Conservation (phyloP, 2,797 vertebrate genomes). For the Cichlasoma orientale region DNA sequence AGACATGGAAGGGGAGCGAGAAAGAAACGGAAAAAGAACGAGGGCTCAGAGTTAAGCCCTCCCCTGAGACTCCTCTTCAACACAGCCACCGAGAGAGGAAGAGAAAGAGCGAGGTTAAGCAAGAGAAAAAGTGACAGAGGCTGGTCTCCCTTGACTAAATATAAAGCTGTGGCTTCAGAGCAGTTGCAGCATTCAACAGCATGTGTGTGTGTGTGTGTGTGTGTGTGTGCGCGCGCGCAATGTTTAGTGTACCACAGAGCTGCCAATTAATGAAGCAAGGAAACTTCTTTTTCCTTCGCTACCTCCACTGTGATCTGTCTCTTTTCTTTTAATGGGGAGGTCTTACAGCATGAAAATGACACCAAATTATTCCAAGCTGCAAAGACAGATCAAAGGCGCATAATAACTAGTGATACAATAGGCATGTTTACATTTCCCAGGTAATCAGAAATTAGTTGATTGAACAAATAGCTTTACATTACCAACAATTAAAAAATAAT, state of each 20-base stretch:
- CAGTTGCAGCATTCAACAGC: slow-evolving; percentile 42
- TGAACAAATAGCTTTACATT: neutral
- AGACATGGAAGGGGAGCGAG: slow-evolving; percentile 35
- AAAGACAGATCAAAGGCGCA: slow-evolving; percentile 1
- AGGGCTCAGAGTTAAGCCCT: slow-evolving; percentile 71
- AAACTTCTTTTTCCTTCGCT: slow-evolving; percentile 31
- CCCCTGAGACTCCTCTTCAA: slow-evolving; percentile 73
- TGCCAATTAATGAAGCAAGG: slow-evolving; percentile 66
- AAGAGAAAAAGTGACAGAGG: slow-evolving; percentile 70
- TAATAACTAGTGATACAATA: neutral
- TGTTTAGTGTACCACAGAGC: slow-evolving; percentile 52
- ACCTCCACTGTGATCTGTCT: slow-evolving; percentile 20
- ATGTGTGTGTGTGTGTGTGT: slow-evolving; percentile 1
- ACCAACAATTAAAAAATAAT: neutral
- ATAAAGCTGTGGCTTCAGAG: slow-evolving; percentile 58
- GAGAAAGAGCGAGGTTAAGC: slow-evolving; percentile 62
- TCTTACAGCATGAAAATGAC: slow-evolving; percentile 14
- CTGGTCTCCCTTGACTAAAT: slow-evolving; percentile 67
- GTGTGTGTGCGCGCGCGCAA: neutral
- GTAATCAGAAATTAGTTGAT: neutral
- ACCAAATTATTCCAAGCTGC: neutral
- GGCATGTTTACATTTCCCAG: neutral
- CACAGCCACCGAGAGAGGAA: slow-evolving; percentile 49
- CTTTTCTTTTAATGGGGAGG: slow-evolving; percentile 38
- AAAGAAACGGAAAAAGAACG: slow-evolving; percentile 40